Evolutionary conservation across 35 echinoderm and acorn worm species (phyloP), one percentile per base, ranked within the genome.

Genomic region (Strongylocentrotus purpuratus): DNA sequence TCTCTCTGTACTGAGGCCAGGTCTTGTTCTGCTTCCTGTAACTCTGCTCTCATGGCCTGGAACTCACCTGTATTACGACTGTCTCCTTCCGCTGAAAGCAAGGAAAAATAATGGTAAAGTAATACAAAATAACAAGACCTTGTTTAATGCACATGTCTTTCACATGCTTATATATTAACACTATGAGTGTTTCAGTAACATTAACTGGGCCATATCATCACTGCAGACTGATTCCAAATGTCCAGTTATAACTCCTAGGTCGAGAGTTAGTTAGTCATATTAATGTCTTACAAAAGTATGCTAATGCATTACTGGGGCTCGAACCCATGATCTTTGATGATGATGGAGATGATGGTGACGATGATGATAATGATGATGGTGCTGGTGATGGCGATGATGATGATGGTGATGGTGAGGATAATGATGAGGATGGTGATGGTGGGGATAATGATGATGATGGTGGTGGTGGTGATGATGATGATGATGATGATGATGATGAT

Each of bases 1-100:
- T 99, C 98, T 94, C 94, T 88, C 91, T 95, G 96, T 25, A 78
- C 18, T 31, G 46, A 85, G 11, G 31, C 70, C 5, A 99, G 94
- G 94, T 99, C 98, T 22, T 99, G 94, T 52, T 99, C 98, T 22
- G 98, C 96, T 93, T 99, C 98, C 88, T 88, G 96, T 25, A 99
- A 86, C 88, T 99, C 98, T 60, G 97, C 98, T 94, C 94, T 97
- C 86, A 98, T 70, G 45, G 95, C 97, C 33, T 58, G 91, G 17
- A 93, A 9, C 46, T 50, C 45, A 50, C 31, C 91, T 9, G 32
- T 33, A 93, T 48, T 93, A 14, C 48, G 45, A 12, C 48, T 93
- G 28, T 93, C 91, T n/a, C 48, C 91, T 47, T 93, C 17, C 2
- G 45, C 91, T 93, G 91, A 4, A 93, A 58, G 25, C 1, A 15